phyloP scores from a whole-genome alignment of 2,113 vertebrate species.

The Hepsetus odoe region DNA sequence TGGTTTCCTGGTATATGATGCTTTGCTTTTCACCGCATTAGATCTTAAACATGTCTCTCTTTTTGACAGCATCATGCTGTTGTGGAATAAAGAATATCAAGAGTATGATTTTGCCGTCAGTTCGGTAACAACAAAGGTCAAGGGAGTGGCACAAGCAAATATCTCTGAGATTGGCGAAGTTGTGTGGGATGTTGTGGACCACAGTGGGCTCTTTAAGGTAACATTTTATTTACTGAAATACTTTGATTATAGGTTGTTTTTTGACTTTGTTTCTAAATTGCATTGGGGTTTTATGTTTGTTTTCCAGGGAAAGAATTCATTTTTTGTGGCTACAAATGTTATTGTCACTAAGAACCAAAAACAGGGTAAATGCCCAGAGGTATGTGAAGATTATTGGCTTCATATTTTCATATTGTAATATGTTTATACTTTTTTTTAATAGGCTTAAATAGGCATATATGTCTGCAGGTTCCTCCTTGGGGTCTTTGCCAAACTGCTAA shows the following conservation, averaged over 20 bases:
- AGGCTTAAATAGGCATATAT: background rate
- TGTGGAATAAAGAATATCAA: constrained; percentile 71
- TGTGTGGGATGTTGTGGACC: constrained; percentile 78
- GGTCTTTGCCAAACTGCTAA: constrained; percentile 70
- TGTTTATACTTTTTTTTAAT: background rate
- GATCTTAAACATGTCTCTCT: background rate
- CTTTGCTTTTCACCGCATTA: background rate
- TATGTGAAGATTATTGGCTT: constrained; percentile 55
- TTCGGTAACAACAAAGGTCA: constrained; percentile 75
- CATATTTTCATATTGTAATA: background rate
- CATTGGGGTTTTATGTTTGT: background rate
- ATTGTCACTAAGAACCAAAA: constrained; percentile 75
- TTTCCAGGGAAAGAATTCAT: constrained; percentile 74
- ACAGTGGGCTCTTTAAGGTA: constrained; percentile 71
- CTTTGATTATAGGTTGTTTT: background rate
- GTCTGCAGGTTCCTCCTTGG: constrained; percentile 62
- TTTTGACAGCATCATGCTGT: constrained; percentile 59
- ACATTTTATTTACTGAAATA: background rate
- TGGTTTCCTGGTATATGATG: background rate
- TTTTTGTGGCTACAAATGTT: constrained; percentile 80
- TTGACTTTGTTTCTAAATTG: no score
- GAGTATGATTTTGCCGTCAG: constrained; percentile 74
- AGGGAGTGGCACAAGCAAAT: constrained; percentile 68
- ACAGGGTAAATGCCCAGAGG: constrained; percentile 77
- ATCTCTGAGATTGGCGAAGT: constrained; percentile 54